These are phyloP conservation scores for Colostygia pectinataria DNA, from an alignment of 2,888 invertebrate genomes.

Conservation along the genomic window DNA sequence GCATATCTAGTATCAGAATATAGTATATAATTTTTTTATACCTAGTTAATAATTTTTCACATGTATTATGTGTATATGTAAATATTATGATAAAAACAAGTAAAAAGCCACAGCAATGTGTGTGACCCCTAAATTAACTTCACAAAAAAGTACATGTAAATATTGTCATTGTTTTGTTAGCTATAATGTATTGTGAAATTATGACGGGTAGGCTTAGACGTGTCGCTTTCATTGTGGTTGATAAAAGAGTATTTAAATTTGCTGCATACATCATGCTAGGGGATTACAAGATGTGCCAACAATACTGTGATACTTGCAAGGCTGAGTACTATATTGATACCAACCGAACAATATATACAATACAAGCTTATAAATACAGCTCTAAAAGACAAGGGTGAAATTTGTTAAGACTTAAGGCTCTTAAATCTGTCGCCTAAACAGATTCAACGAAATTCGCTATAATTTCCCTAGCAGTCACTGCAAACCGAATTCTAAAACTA, in stretches of 20 bases:
- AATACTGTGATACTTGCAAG: background rate
- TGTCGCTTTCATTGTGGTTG: conserved; percentile 33
- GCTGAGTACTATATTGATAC: no score
- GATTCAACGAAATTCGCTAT: conserved; percentile 22
- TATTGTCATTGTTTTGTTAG: conserved; percentile 43
- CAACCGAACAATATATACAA: no score
- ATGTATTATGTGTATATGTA: no score
- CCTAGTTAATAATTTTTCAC: no score
- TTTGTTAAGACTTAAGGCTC: no score
- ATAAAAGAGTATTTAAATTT: conserved; percentile 35
- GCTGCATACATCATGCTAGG: conserved; percentile 11
- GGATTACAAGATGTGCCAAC: conserved; percentile 11
- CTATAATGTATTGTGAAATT: conserved; percentile 24
- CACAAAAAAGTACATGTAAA: conserved; percentile 32
- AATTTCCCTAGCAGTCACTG: conserved; percentile 27
- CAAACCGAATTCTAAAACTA: conserved; percentile 37
- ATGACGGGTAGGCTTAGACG: conserved; percentile 40
- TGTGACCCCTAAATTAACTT: conserved; percentile 7
- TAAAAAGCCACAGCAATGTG: no score
- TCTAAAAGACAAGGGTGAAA: no score
- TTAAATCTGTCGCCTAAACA: conserved; percentile 22
- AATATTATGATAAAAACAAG: background rate
- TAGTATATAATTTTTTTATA: no score
- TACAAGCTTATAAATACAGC: no score
- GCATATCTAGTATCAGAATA: no score